Evolutionary conservation across 2,113 vertebrate genomes (phyloP).

Genomic region (Elachura formosa): DNA sequence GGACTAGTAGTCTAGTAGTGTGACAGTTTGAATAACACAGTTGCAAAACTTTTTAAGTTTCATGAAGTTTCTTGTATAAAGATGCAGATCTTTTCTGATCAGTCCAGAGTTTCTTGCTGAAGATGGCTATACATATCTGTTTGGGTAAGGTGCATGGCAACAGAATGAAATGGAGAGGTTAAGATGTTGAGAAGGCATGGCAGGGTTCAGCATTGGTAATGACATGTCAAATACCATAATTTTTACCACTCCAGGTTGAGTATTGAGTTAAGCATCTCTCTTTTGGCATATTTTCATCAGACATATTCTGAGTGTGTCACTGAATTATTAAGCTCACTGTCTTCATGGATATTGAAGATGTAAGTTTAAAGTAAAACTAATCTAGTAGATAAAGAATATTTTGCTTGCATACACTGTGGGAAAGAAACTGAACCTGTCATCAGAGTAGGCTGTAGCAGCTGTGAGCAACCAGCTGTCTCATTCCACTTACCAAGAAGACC

Average conservation of each 20-base stretch:
- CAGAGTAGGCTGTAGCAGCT: neutral
- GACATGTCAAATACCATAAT: neutral
- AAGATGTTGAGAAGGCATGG: fast-evolving
- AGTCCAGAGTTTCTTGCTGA: neutral
- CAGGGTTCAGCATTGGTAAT: fast-evolving
- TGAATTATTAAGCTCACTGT: neutral
- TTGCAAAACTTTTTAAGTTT: neutral
- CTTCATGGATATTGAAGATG: neutral
- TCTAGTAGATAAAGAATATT: neutral
- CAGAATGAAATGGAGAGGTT: neutral
- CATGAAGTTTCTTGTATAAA: neutral
- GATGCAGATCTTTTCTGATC: neutral
- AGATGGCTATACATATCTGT: neutral
- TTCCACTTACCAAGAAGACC: neutral
- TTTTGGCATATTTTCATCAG: neutral
- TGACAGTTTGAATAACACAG: neutral
- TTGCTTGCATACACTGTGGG: neutral
- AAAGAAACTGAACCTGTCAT: neutral
- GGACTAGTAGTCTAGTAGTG: neutral
- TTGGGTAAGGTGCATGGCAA: neutral
- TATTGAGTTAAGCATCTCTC: neutral
- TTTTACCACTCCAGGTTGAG: neutral
- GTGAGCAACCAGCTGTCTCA: neutral
- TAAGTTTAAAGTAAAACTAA: neutral
- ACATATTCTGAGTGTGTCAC: neutral